Evolutionary conservation across 2,888 invertebrate species (phyloP).

Genomic region (Julus scandinavius): DNA sequence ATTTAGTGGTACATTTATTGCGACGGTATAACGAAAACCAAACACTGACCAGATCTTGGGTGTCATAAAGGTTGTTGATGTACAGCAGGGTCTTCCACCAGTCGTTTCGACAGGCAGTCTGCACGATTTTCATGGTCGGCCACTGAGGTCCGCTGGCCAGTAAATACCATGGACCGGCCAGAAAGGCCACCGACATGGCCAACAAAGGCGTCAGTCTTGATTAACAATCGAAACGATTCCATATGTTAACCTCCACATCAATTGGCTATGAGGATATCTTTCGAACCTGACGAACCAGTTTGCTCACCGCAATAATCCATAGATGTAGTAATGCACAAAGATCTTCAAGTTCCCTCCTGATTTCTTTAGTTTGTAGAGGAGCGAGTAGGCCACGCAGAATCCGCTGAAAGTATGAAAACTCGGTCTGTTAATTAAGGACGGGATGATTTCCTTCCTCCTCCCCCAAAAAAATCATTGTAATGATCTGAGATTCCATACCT

Average conservation of each 20-base stretch:
- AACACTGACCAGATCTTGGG: neutral
- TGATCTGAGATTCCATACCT: neutral
- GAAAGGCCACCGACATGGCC: slow-evolving; percentile 54
- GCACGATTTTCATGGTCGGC: neutral
- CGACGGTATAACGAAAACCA: neutral
- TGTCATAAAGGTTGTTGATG: slow-evolving; percentile 56
- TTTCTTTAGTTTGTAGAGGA: neutral
- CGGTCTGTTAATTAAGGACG: neutral
- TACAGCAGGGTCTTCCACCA: slow-evolving; percentile 58
- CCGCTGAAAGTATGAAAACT: neutral
- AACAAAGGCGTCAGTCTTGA: neutral
- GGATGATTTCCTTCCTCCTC: neutral
- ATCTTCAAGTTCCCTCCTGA: neutral
- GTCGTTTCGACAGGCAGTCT: slow-evolving; percentile 52
- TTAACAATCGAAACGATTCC: neutral
- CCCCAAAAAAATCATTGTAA: neutral
- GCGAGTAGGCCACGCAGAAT: neutral
- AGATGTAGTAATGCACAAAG: neutral
- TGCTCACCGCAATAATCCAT: neutral
- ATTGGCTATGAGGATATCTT: too few relatives aligned
- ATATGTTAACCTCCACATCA: neutral
- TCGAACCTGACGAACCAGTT: neutral
- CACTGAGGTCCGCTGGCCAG: slow-evolving; percentile 57
- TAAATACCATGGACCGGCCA: slow-evolving; percentile 48
- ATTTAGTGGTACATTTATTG: neutral